Evolutionary conservation across 2,113 vertebrate genomes (phyloP), one percentile per base, ranked within the genome.

Genomic region (Centropus bengalensis): DNA sequence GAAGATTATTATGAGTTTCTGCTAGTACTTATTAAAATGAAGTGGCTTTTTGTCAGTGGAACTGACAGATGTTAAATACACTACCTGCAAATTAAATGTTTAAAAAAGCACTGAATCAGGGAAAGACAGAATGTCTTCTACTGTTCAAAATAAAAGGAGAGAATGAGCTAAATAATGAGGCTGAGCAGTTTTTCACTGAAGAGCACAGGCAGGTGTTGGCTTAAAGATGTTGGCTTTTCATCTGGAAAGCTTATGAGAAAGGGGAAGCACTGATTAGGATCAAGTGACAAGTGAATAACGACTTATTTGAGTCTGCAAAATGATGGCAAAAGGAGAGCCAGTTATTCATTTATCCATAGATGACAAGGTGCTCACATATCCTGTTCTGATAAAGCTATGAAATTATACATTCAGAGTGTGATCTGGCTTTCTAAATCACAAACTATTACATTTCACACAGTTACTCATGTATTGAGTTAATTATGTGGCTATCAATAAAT

Each of bases 401-500:
- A 82, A 58, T 38, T 2, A 1, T 52, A 30, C 9, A 33, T 49
- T 82, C 69, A 69, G 44, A 45, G 55, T 23, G 49, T 7, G 4
- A 4, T 59, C 70, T 92, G 71, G 14, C 66, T 87, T 76, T 75
- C 67, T 67, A 1, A 54, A 56, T 51, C 81, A 73, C n/a, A 52
- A 40, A 30, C 30, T 76, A 62, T 52, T 86, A 30, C 23, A 47
- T 83, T 83, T 71, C 82, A 63, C 0, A 1, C 45, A 93, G 52
- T 74, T 81, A n/a, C 54, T 88, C 33, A 33, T 64, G 19, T 83
- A 85, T 81, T 79, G 62, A 76, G 51, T 73, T 91, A 89, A 85
- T 89, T 93, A 88, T 81, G 93, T 93, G n/a, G 2, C 47, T 88
- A 62, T 77, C 73, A 90, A 69, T 89, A 89, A 93, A 90, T 84